Evolutionary conservation across 2,797 vertebrate species (phyloP).

Genomic region (Helostoma temminkii): DNA sequence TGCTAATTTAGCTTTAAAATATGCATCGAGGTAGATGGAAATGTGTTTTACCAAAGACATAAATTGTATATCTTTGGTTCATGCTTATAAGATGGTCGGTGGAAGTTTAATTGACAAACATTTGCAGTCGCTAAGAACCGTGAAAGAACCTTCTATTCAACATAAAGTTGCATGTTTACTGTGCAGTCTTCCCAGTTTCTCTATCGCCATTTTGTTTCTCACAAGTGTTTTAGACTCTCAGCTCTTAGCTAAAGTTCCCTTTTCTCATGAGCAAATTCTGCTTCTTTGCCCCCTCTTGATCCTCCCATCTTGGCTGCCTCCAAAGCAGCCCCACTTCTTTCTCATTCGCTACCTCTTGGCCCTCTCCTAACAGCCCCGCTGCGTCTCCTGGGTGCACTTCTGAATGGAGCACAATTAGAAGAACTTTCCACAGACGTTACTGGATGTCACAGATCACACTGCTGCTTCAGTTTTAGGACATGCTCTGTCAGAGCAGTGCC

Average conservation of each 20-base stretch:
- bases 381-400: slow-evolving; percentile 37
- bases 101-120: too few relatives aligned
- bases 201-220: too few relatives aligned
- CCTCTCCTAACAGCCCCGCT: slow-evolving; percentile 1
- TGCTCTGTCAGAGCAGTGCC: slow-evolving; percentile 25
- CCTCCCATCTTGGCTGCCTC: neutral
- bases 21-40: too few relatives aligned
- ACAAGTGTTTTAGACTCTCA: too few relatives aligned
- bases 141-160: too few relatives aligned
- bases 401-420: slow-evolving; percentile 45
- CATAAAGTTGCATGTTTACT: neutral
- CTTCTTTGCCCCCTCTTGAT: neutral
- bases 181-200: too few relatives aligned
- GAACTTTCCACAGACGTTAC: slow-evolving; percentile 47
- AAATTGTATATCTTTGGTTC: slow-evolving; percentile 20
- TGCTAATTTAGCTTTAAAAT: too few relatives aligned
- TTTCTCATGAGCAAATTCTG: slow-evolving; percentile 16
- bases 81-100: neutral
- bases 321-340: neutral
- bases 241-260: slow-evolving; percentile 28
- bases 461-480: slow-evolving; percentile 32
- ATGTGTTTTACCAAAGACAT: too few relatives aligned
- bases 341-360: slow-evolving; percentile 14
- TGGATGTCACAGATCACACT: slow-evolving; percentile 31
- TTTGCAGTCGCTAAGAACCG: too few relatives aligned